These are phyloP conservation scores for Diachasmimorpha longicaudata DNA, from an alignment of 1,140 invertebrate species.

Conservation along the genomic window DNA sequence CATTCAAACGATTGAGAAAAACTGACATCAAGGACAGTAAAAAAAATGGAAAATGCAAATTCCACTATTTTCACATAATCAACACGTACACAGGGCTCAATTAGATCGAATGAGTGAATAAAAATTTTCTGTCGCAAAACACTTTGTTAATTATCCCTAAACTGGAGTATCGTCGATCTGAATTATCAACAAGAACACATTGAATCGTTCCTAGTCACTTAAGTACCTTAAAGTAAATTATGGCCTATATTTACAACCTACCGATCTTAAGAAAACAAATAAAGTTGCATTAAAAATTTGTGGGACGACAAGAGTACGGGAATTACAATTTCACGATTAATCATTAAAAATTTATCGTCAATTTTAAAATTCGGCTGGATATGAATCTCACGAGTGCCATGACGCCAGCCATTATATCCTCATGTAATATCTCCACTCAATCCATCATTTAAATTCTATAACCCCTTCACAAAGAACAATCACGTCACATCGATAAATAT, in stretches of 20 bases:
- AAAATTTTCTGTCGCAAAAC: neutral
- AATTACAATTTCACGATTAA: neutral
- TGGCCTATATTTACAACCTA: conserved; percentile 37
- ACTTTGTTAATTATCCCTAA: neutral
- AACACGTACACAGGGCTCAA: neutral
- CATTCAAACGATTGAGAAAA: too few relatives aligned
- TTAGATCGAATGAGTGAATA: neutral
- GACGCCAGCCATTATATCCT: neutral
- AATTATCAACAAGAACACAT: conserved; percentile 38
- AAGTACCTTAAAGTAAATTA: conserved; percentile 35
- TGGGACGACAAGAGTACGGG: conserved; percentile 12
- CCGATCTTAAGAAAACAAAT: neutral
- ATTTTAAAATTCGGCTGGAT: neutral
- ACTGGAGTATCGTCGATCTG: neutral
- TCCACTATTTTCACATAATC: neutral
- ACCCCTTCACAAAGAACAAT: conserved; percentile 25
- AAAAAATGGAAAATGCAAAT: neutral
- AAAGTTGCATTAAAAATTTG: conserved; percentile 22
- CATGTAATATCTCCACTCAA: neutral
- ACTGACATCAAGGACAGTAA: too few relatives aligned
- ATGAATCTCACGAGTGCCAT: neutral
- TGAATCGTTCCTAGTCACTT: conserved; percentile 33
- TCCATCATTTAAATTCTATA: conserved; percentile 22
- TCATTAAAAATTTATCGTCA: neutral
- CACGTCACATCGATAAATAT: conserved; percentile 40